Evolutionary conservation across 1,140 invertebrate genomes (phyloP), one percentile per base, ranked within the genome.

Genomic region (Macrosteles quadrilineatus): DNA sequence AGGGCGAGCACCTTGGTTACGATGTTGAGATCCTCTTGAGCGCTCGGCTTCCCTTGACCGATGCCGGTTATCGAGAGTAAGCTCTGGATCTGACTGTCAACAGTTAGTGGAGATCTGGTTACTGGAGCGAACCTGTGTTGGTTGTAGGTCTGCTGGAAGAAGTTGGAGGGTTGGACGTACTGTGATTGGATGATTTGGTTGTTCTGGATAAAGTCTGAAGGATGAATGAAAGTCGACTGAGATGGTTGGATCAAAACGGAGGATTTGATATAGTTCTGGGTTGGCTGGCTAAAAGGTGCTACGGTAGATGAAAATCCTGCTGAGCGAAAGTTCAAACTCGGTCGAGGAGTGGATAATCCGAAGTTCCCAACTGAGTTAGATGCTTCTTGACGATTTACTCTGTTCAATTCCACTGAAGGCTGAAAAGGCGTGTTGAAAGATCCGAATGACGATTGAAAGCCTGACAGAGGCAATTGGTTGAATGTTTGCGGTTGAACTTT

Each of bases 1-100:
- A 91, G 80, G 21, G 90, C 88, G 68, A 93, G 80, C 45, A 93
- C 88, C 81, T 92, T 92, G 19, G 89, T 90, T 19, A 93, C 89
- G 71, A 93, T 90, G 77, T 91, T 91, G 29, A 92, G 82, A 76
- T 92, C 90, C 80, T 90, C 88, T 71, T 87, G 85, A 14, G 67
- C 65, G 14, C 55, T 59, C 71, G 84, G 82, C 68, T 82, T 80
- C 43, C 83, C 83, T 0, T 74, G 76, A 6, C 83, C 82, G 68
- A 90, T 83, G 14, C 86, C 87, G 30, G 87, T 87, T 76, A 88
- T 85, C 59, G 81, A 84, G 1, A 90, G 78, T 21, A 90, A 78
- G 72, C 86, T 85, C 74, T 88, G 87, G 19, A 89, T 83, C 75
- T 90, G 87, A 43, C 81, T 81, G 32, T 89, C 86, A 0, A 86